Evolutionary conservation across 2,797 vertebrate species (phyloP).

Genomic region (Odontamblyopus rebecca): DNA sequence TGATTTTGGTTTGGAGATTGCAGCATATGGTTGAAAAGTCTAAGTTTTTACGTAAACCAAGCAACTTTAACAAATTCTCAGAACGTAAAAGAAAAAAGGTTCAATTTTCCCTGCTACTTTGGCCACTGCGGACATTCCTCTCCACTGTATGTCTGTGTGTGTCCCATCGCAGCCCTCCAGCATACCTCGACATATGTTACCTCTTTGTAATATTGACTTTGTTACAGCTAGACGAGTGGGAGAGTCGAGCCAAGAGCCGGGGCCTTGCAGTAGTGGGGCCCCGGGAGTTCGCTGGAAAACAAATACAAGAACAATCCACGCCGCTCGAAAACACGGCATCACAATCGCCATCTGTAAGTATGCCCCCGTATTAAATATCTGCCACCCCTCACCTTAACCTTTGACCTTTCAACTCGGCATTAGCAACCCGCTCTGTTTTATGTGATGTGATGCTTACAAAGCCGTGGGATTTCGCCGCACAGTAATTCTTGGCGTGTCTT

Average conservation of each 20-base stretch:
- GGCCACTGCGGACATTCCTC: slow-evolving; percentile 49
- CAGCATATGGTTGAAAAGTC: neutral
- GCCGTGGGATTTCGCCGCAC: slow-evolving; percentile 47
- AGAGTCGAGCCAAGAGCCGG: slow-evolving; percentile 66
- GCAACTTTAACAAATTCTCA: slow-evolving; percentile 50
- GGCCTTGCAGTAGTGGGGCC: slow-evolving; percentile 63
- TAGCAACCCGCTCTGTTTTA: slow-evolving; percentile 45
- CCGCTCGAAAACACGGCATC: slow-evolving; percentile 67
- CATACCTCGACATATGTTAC: slow-evolving; percentile 82
- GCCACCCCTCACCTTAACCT: slow-evolving; percentile 39
- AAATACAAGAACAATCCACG: slow-evolving; percentile 66
- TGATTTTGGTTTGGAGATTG: neutral
- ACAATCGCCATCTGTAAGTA: slow-evolving; percentile 58
- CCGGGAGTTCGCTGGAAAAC: slow-evolving; percentile 66
- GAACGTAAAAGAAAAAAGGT: slow-evolving; percentile 27
- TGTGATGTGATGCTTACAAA: slow-evolving; percentile 42
- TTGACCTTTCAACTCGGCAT: slow-evolving; percentile 51
- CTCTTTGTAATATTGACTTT: slow-evolving; percentile 82
- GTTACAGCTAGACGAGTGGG: slow-evolving; percentile 78
- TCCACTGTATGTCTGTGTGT: slow-evolving; percentile 38
- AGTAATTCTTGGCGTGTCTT: slow-evolving; percentile 40
- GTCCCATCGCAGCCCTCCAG: slow-evolving; percentile 67
- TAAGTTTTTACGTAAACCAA: slow-evolving; percentile 38
- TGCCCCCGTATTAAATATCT: slow-evolving; percentile 33
- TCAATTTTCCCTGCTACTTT: slow-evolving; percentile 45